Base-by-base conservation (phyloP, 2,797 vertebrate genomes). In the Sebastes flavidus region DNA sequence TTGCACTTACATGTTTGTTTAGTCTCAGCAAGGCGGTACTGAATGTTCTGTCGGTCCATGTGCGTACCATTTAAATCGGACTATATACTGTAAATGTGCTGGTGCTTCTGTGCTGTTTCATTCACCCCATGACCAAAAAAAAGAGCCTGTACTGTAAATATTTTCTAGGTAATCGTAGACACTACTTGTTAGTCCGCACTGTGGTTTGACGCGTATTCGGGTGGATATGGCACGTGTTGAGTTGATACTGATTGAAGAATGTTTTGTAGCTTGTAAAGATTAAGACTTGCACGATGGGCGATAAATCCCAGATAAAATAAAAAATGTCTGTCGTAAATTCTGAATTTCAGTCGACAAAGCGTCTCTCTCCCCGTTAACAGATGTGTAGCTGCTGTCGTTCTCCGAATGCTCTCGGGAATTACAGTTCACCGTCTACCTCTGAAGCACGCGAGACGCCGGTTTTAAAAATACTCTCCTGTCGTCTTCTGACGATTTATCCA, bases 1-100 rank as follows among this genome's bases (percentile, higher is more conserved):
- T 97, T 98, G 97, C 97, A 98, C 97, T 98, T 98, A 96, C 91
- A 87, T 96, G 92, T 92, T 84, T 69, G 77, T 90, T 95, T 62
- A 91, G 96, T 96, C 86, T 90, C 94, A 13, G 92, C 95, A 93
- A 96, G 92, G 95, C 96, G 96, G 96, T 97, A 96, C 94, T 95
- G 96, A 97, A 94, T 87, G 94, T 94, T 69, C 94, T 95, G 94
- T 97, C 95, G 89, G 95, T 94, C 94, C 83, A 92, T 93, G 94
- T 96, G 95, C 95, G 95, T 95, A 95, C 95, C 90, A 91, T 95
- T 95, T 89, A 74, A 91, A 93, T 69, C 93, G 96, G 94, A 96
- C 94, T 95, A 80, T 96, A 95, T 93, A 93, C 94, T 94, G 92
- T 93, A 78, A 85, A 88, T 90, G 93, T 94, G 92, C 81, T 88